phyloP scores from a whole-genome alignment of 2,113 vertebrate genomes.

The Panthera uncia region DNA sequence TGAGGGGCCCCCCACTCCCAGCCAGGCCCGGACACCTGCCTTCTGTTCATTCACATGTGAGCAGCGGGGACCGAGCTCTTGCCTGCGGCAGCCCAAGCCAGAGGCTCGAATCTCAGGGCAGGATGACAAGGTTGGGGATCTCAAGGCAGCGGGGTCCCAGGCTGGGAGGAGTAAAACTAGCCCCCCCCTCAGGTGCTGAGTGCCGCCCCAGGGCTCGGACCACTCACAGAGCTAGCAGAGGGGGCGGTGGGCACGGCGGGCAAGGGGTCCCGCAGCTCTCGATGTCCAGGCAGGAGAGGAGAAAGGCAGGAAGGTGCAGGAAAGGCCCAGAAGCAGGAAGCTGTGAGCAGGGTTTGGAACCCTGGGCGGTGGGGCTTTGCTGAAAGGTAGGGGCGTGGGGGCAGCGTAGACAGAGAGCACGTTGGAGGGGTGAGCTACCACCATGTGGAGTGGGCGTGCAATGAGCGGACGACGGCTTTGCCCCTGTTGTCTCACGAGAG shows the following conservation, averaged over 20 bases:
- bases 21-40: background rate
- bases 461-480: background rate
- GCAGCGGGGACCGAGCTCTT: background rate
- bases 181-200: background rate
- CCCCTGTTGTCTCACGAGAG: background rate
- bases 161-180: background rate
- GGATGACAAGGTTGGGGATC: background rate
- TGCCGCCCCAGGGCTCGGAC: background rate
- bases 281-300: background rate
- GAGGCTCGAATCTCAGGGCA: background rate
- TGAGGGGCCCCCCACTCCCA: fast-evolving
- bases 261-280: fast-evolving
- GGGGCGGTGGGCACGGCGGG: fast-evolving
- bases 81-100: background rate
- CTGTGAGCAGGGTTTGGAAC: background rate
- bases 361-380: background rate
- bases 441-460: fast-evolving
- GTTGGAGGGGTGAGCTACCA: fast-evolving
- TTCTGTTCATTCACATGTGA: background rate
- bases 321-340: background rate
- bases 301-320: fast-evolving
- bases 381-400: fast-evolving
- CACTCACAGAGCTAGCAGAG: background rate
- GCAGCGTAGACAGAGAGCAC: fast-evolving
- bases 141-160: too few relatives aligned